Evolutionary conservation across 35 echinoderm and acorn worm genomes (phyloP).

Genomic region (Diadema setosum): DNA sequence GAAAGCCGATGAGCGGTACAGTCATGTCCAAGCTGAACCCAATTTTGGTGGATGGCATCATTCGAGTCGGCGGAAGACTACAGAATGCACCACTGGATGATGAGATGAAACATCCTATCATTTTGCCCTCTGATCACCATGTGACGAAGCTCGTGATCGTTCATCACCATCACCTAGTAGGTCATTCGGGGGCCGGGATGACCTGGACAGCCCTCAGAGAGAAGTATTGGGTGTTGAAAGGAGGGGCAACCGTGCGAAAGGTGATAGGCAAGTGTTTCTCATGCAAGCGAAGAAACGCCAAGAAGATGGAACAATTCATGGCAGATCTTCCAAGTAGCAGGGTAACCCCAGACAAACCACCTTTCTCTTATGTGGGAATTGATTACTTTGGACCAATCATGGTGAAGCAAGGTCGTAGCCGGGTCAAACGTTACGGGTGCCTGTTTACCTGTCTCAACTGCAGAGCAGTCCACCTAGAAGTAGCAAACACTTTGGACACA

Average conservation of each 20-base stretch:
- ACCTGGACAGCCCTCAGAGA: not conserved
- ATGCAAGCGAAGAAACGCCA: not conserved
- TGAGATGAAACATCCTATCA: slow-evolving; percentile 31
- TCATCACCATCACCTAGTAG: not conserved
- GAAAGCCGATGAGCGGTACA: too few relatives aligned
- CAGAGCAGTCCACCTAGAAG: not conserved
- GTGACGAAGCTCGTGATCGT: slow-evolving; percentile 19
- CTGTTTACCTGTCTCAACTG: slow-evolving; percentile 33
- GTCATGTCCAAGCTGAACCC: not conserved
- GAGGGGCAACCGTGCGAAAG: not conserved
- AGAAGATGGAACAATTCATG: slow-evolving; percentile 16
- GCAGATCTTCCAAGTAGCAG: slow-evolving; percentile 17
- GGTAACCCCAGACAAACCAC: slow-evolving; percentile 15
- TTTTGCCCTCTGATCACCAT: slow-evolving; percentile 30
- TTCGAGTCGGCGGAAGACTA: slow-evolving; percentile 12
- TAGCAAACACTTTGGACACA: slow-evolving; percentile 16
- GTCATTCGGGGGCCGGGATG: not conserved
- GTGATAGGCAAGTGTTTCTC: not conserved
- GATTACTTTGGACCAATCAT: slow-evolving; percentile 26
- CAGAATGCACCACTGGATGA: not conserved
- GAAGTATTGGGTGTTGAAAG: not conserved
- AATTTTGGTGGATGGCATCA: not conserved
- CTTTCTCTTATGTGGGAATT: slow-evolving; percentile 5
- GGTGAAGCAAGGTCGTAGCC: not conserved
- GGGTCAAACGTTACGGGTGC: slow-evolving; percentile 12